Evolutionary conservation across 2,797 vertebrate genomes (phyloP).

Genomic region (Coendou prehensilis): DNA sequence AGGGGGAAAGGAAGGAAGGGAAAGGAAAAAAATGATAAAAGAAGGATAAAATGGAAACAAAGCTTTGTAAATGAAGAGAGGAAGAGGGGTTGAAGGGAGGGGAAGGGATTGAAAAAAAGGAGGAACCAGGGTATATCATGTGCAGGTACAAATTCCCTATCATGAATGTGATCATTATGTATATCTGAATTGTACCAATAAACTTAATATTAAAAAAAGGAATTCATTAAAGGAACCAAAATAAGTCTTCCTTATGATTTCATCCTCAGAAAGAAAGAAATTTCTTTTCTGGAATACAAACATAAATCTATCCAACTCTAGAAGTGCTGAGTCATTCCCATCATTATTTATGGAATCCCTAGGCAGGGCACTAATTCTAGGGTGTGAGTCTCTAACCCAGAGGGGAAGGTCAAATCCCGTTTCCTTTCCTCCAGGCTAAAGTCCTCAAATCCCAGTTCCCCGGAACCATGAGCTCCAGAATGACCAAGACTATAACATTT

Average conservation of each 20-base stretch:
- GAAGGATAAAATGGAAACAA: too few species aligned
- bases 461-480: neutral
- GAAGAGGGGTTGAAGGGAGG: too few species aligned
- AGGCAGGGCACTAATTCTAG: neutral
- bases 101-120: too few species aligned
- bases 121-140: too few species aligned
- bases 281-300: neutral
- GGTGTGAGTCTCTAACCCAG: neutral
- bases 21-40: too few species aligned
- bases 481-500: conserved; percentile 21
- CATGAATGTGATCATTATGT: neutral
- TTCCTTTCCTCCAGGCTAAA: neutral
- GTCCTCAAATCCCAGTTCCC: neutral
- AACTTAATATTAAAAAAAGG: neutral
- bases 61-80: too few species aligned
- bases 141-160: neutral
- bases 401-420: neutral
- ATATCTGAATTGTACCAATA: neutral
- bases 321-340: neutral
- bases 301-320: neutral
- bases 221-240: neutral
- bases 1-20: too few species aligned
- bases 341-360: neutral
- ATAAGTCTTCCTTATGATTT: neutral
- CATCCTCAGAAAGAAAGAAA: conserved; percentile 22